Evolutionary conservation across 2,113 vertebrate species (phyloP).

Genomic region (Scomber colias): DNA sequence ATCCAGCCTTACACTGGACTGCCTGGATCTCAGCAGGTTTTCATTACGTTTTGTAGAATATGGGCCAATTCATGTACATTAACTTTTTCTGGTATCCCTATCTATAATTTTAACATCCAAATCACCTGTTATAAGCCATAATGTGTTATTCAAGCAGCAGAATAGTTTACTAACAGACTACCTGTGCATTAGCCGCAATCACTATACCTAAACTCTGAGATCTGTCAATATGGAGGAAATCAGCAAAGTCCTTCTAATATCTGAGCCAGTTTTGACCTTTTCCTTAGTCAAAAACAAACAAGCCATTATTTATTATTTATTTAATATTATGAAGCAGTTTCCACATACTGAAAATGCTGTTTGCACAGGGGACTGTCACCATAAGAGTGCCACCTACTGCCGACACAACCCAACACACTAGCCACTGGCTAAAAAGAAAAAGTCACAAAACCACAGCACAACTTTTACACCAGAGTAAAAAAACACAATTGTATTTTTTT

Average conservation of each 20-base stretch:
- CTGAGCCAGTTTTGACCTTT: conserved; percentile 31
- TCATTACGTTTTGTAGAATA: conserved; percentile 21
- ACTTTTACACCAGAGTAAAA: conserved; percentile 39
- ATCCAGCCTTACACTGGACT: conserved; percentile 52
- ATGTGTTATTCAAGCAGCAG: neutral
- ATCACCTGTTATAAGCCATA: conserved; percentile 29
- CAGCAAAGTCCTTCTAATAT: conserved; percentile 7
- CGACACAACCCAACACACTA: conserved; percentile 33
- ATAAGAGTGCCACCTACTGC: conserved; percentile 57
- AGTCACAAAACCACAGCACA: conserved; percentile 62
- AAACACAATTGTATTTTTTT: conserved; percentile 1
- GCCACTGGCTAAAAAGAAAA: conserved; percentile 3
- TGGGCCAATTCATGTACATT: neutral
- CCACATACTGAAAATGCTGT: conserved; percentile 42
- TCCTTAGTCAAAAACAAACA: conserved; percentile 22
- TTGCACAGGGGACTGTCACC: conserved; percentile 67
- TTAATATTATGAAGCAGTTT: conserved; percentile 34
- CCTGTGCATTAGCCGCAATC: no score
- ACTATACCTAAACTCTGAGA: neutral
- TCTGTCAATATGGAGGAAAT: conserved; percentile 7
- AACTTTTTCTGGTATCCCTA: conserved; percentile 26
- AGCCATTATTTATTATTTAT: neutral
- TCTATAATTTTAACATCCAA: conserved; percentile 13
- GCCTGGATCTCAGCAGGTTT: conserved; percentile 24
- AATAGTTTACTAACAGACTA: neutral